These are phyloP conservation scores for Girardinus metallicus DNA, from an alignment of 2,797 vertebrate species.

Conservation along the genomic window DNA sequence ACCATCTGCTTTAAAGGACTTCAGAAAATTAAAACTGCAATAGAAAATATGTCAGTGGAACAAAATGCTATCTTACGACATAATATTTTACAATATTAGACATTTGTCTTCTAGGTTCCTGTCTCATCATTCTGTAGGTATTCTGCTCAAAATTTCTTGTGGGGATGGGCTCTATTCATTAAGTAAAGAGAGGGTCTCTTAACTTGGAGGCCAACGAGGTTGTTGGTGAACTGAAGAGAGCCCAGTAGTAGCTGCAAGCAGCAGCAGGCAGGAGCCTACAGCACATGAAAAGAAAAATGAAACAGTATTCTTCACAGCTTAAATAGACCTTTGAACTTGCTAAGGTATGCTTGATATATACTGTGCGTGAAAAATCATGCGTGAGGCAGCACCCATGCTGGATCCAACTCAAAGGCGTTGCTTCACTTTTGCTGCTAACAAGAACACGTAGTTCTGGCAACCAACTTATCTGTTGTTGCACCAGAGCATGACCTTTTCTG, in stretches of 20 bases:
- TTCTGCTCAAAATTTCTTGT: neutral
- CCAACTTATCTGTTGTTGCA: neutral
- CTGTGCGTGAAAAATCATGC: neutral
- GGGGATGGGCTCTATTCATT: neutral
- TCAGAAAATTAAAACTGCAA: neutral
- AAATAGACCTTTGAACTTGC: neutral
- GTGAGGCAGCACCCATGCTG: neutral
- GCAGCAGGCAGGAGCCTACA: neutral
- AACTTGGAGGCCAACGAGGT: neutral
- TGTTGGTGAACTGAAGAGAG: neutral
- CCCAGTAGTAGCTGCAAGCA: neutral
- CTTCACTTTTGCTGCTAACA: neutral
- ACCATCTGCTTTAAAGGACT: neutral
- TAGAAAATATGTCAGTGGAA: neutral
- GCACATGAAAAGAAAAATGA: neutral
- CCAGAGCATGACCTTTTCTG: neutral
- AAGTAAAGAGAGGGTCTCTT: neutral
- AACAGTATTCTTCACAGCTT: neutral
- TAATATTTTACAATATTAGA: neutral
- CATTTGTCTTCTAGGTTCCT: neutral
- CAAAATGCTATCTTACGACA: neutral
- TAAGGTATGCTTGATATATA: neutral
- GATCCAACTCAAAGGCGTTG: neutral
- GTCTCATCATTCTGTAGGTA: neutral
- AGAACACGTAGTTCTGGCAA: neutral